These are phyloP conservation scores for Caenorhabditis sp. DNA, from an alignment of 2,888 invertebrate genomes.

Conservation along the genomic window DNA sequence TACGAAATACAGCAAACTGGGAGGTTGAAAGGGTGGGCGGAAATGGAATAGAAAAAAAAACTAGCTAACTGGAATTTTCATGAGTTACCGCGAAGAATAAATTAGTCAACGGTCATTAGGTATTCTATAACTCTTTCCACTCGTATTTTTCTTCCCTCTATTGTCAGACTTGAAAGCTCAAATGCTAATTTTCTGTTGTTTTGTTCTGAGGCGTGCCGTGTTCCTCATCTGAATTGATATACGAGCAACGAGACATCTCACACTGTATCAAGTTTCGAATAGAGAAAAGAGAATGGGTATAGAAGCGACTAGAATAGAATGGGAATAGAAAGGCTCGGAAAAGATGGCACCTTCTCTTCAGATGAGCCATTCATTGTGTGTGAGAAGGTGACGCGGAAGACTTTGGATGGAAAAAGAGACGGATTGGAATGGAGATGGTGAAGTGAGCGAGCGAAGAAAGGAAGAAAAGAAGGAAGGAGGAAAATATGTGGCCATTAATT, in stretches of 20 bases:
- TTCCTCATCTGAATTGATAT: too few relatives aligned
- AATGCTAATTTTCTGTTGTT: constrained; percentile 1
- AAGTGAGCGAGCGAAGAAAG: neutral
- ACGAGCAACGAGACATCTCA: neutral
- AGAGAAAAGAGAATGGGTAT: neutral
- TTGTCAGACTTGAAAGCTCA: too few relatives aligned
- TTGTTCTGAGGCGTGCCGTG: too few relatives aligned
- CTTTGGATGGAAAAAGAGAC: neutral
- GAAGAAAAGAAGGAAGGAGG: neutral
- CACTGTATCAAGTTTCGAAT: constrained; percentile 10
- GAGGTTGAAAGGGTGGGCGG: neutral
- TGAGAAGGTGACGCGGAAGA: too few relatives aligned
- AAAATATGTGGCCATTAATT: constrained; percentile 44
- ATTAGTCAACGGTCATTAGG: constrained; percentile 9
- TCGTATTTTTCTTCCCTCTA: neutral
- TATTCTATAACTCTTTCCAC: constrained; percentile 9
- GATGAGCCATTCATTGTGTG: too few relatives aligned
- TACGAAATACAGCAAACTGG: neutral
- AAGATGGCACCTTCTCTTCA: too few relatives aligned
- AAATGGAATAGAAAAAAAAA: neutral
- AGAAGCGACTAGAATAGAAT: neutral
- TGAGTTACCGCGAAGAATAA: neutral
- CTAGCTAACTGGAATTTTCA: too few relatives aligned
- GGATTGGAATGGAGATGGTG: neutral
- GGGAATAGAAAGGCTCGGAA: too few relatives aligned